Percentiles rank a stretch among this genome's conserved stretches.
phyloP scores from a whole-genome alignment of 2,113 vertebrate genomes.

The Tetrao urogallus region DNA sequence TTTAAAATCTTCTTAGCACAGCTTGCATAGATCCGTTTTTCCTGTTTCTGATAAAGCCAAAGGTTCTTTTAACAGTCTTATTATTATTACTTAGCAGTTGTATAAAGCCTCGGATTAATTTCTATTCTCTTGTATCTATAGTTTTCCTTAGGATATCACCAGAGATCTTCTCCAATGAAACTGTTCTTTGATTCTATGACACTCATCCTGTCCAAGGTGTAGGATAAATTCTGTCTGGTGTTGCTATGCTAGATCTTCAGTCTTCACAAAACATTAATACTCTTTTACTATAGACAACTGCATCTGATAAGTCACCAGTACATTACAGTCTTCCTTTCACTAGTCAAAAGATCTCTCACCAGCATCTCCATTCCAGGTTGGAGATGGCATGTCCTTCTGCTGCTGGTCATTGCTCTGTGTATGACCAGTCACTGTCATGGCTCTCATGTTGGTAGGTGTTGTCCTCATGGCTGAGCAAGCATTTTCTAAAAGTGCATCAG shows the following conservation, averaged over 20 bases:
- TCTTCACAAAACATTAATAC: not conserved
- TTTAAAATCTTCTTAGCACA: not conserved
- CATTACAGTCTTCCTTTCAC: not conserved
- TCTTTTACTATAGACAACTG: not conserved
- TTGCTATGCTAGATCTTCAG: not conserved
- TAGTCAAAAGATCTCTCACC: not conserved
- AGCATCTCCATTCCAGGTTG: not conserved
- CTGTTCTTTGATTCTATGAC: not conserved
- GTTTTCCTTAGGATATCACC: not conserved
- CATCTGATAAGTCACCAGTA: not conserved
- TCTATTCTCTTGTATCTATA: not conserved
- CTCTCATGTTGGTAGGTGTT: accelerated
- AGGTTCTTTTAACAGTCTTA: not conserved
- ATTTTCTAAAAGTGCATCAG: not conserved
- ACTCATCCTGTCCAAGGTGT: not conserved
- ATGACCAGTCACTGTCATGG: not conserved
- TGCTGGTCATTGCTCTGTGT: accelerated
- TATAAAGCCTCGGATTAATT: not conserved
- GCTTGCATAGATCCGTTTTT: not conserved
- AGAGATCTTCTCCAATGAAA: not conserved
- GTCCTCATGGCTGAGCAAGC: accelerated
- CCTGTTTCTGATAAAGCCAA: not conserved
- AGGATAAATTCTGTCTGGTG: not conserved
- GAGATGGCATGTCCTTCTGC: not conserved
- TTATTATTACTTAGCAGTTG: not conserved